Conservation (phyloP, 2,888 invertebrate genomes). For the Hirtodrosophila confusa region DNA sequence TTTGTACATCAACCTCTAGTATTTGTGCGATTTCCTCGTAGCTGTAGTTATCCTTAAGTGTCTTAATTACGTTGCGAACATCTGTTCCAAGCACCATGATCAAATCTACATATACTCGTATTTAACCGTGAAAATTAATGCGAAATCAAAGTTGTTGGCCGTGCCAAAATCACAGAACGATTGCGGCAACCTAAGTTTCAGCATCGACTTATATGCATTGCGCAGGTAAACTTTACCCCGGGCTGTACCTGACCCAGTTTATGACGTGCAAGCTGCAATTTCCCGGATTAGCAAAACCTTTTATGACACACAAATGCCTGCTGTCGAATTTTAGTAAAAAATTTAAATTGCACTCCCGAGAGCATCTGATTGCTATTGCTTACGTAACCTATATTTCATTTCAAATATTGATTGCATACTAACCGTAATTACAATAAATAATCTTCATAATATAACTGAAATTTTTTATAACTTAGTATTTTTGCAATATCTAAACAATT, state of each 20-base stretch:
- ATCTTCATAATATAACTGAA: too few species aligned
- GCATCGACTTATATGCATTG: constrained; percentile 17
- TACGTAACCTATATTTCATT: too few species aligned
- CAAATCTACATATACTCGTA: background rate
- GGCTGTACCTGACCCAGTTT: constrained; percentile 2
- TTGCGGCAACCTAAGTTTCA: constrained; percentile 6
- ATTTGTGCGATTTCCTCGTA: constrained; percentile 60
- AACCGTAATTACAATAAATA: too few species aligned
- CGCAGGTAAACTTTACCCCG: constrained; percentile 34
- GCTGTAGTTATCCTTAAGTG: constrained; percentile 35
- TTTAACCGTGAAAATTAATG: too few species aligned
- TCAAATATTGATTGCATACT: too few species aligned
- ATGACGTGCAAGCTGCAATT: constrained; percentile 29
- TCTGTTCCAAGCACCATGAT: constrained; percentile 39
- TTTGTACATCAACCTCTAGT: constrained; percentile 55
- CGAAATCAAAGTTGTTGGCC: constrained; percentile 27
- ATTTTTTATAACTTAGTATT: too few species aligned
- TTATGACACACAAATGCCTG: constrained; percentile 5
- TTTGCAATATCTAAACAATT: too few species aligned
- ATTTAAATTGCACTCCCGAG: background rate
- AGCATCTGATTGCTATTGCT: background rate
- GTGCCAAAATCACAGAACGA: constrained; percentile 42
- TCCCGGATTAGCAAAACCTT: constrained; percentile 27
- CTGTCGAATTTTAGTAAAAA: background rate
- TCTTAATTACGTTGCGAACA: constrained; percentile 34